Conservation (phyloP, 2,888 invertebrate species). For the Sphaerophoria taeniata region DNA sequence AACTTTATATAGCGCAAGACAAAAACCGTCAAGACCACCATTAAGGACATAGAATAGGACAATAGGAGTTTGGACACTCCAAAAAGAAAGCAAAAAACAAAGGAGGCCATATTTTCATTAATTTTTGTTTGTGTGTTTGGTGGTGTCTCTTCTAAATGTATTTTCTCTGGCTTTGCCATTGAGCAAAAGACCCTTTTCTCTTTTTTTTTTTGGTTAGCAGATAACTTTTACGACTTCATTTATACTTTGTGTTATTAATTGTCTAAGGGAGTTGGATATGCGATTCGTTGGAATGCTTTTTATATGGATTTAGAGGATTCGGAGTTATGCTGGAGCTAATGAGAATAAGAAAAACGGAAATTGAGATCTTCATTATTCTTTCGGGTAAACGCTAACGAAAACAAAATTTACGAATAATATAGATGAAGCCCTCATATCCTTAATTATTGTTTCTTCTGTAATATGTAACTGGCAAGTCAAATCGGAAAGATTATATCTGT, state of each 20-base stretch:
- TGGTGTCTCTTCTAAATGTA: too few species aligned
- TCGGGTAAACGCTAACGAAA: too few species aligned
- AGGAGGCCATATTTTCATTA: slow-evolving; percentile 35
- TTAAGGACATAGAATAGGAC: slow-evolving; percentile 9
- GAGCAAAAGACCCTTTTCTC: slow-evolving; percentile 44
- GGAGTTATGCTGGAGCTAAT: slow-evolving; percentile 38
- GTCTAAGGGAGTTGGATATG: slow-evolving; percentile 8
- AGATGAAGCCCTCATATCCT: too few species aligned
- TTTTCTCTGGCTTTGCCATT: slow-evolving; percentile 32
- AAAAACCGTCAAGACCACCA: slow-evolving; percentile 13
- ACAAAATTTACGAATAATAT: neutral
- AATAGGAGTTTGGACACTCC: neutral
- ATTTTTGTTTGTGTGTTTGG: neutral
- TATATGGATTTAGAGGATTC: neutral
- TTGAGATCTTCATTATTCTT: slow-evolving; percentile 23
- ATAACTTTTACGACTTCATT: slow-evolving; percentile 59
- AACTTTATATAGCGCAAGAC: neutral
- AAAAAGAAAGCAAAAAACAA: neutral
- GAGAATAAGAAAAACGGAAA: slow-evolving; percentile 11
- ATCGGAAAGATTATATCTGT: too few species aligned
- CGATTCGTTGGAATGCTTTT: slow-evolving; percentile 10
- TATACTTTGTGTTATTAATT: slow-evolving; percentile 63
- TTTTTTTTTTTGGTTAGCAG: slow-evolving; percentile 26
- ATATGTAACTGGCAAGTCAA: too few species aligned
- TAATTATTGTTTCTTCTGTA: too few species aligned